A percentile compares a stretch with the other conserved stretches of the same genome.
Evolutionary conservation across 2,888 invertebrate genomes (phyloP).

Genomic region (Agrypnus murinus): DNA sequence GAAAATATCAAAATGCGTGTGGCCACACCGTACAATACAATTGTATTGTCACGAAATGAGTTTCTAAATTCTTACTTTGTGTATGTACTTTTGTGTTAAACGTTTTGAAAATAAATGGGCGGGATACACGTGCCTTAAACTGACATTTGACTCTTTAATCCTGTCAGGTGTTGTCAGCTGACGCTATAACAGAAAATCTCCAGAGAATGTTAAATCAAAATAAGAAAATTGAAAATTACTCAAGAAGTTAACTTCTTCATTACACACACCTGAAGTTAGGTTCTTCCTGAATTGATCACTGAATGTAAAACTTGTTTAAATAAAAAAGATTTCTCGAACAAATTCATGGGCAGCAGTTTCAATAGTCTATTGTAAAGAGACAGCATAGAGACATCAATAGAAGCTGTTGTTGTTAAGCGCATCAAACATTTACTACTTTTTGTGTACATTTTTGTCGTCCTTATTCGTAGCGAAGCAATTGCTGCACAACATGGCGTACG

Average conservation of each 20-base stretch:
- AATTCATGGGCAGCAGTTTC: slow-evolving; percentile 18
- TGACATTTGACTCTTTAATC: slow-evolving; percentile 33
- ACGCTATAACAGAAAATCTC: slow-evolving; percentile 13
- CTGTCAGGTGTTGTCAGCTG: slow-evolving; percentile 45
- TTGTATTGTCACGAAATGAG: not conserved
- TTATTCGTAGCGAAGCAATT: slow-evolving; percentile 32
- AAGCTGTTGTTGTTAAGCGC: not conserved
- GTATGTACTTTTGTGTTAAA: slow-evolving; percentile 14
- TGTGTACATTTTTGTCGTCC: slow-evolving; percentile 2
- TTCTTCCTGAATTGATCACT: too few species aligned
- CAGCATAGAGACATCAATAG: slow-evolving; percentile 32
- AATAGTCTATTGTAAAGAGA: slow-evolving; percentile 21
- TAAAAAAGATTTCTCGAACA: not conserved
- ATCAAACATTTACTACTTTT: slow-evolving; percentile 36
- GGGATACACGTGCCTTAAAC: slow-evolving; percentile 41
- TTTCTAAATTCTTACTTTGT: not conserved
- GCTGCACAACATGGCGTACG: slow-evolving; percentile 37
- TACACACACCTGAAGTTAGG: too few species aligned
- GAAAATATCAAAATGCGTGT: not conserved
- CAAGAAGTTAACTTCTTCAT: too few species aligned
- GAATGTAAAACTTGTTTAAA: too few species aligned
- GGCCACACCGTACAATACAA: too few species aligned
- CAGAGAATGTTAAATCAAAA: slow-evolving; percentile 6
- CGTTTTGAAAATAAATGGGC: slow-evolving; percentile 18
- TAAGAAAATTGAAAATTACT: too few species aligned